These are phyloP conservation scores for Syngnathoides biaculeatus DNA, from an alignment of 2,113 vertebrate species.

Conservation along the genomic window DNA sequence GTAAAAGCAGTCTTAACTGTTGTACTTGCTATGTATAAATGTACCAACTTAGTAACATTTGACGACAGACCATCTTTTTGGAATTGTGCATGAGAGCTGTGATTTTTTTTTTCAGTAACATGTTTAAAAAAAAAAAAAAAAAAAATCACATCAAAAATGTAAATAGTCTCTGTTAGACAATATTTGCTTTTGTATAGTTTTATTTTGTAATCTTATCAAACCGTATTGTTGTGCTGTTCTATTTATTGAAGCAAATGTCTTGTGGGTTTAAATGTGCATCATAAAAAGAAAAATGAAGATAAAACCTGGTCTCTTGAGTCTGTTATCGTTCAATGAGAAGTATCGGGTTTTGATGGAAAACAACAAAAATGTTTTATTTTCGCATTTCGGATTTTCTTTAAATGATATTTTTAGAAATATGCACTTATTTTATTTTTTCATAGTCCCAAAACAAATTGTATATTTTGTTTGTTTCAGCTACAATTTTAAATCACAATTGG, in stretches of 20 bases:
- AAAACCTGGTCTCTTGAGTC: neutral
- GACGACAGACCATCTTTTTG: constrained; percentile 10
- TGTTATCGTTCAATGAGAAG: neutral
- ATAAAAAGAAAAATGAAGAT: constrained; percentile 37
- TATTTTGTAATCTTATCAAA: constrained; percentile 24
- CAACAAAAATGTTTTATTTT: neutral
- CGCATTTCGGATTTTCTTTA: neutral
- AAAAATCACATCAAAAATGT: constrained; percentile 38
- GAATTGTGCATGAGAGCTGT: constrained; percentile 21
- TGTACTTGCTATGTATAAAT: neutral
- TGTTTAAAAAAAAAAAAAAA: too few relatives aligned
- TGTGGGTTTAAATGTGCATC: constrained; percentile 41
- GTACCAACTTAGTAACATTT: constrained; percentile 41
- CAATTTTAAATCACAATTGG: too few relatives aligned
- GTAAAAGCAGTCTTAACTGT: constrained; percentile 10
- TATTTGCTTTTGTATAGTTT: constrained; percentile 2
- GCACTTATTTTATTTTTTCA: neutral
- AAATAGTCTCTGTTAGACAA: constrained; percentile 27
- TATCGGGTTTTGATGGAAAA: neutral
- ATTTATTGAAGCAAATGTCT: constrained; percentile 21
- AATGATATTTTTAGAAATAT: neutral
- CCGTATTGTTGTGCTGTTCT: constrained; percentile 22
- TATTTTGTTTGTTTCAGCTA: too few relatives aligned
- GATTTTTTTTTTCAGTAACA: constrained; percentile 18
- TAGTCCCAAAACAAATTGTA: too few relatives aligned